Evolutionary conservation across 2,888 invertebrate species (phyloP).

Genomic region (Rhimphoctona megacephalus): DNA sequence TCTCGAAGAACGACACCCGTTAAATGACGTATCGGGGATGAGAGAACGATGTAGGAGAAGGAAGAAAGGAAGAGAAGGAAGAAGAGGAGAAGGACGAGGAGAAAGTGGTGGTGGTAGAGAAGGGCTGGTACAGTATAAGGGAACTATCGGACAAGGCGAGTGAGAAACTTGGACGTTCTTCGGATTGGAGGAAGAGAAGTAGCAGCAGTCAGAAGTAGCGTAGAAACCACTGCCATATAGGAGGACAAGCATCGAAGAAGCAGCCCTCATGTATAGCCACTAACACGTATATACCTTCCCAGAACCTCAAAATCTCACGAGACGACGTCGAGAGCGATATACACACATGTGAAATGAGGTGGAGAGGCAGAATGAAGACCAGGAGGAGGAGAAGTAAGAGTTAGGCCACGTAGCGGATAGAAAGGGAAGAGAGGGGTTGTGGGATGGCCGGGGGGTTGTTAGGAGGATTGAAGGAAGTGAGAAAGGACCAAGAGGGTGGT

Average conservation of each 20-base stretch:
- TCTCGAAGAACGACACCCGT: conserved; percentile 80
- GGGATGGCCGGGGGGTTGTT: conserved; percentile 11
- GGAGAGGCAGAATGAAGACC: conserved; percentile 61
- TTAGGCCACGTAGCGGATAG: conserved; percentile 18
- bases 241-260: conserved; percentile 30
- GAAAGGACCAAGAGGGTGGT: conserved; percentile 61
- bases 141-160: conserved; percentile 81
- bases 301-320: conserved; percentile 80
- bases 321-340: conserved; percentile 74
- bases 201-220: conserved; percentile 45
- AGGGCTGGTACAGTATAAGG: conserved; percentile 66
- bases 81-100: neutral
- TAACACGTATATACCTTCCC: conserved; percentile 74
- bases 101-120: conserved; percentile 16
- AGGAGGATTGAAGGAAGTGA: conserved; percentile 28
- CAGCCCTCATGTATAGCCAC: conserved; percentile 62
- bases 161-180: conserved; percentile 77
- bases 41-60: conserved; percentile 32
- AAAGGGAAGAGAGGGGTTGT: conserved; percentile 32
- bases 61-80: neutral
- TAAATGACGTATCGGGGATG: conserved; percentile 76
- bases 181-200: conserved; percentile 49
- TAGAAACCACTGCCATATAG: conserved; percentile 51
- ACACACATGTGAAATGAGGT: conserved; percentile 81
- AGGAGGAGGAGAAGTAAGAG: conserved; percentile 36